Evolutionary conservation across 2,797 vertebrate genomes (phyloP), one percentile per base, ranked within the genome.

Genomic region (Falco berigora): DNA sequence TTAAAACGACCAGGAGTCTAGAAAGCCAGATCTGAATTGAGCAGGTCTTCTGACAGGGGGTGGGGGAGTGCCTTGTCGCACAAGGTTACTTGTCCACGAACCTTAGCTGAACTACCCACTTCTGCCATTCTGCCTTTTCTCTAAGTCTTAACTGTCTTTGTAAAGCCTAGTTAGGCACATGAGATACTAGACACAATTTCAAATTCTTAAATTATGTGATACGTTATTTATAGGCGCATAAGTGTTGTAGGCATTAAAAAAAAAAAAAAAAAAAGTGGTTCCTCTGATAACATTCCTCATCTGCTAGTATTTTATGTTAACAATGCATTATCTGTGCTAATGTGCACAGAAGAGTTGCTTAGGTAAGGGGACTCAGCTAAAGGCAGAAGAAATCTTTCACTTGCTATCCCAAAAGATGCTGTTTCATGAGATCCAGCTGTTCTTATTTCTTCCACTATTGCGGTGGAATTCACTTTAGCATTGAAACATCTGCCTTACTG

Each of bases 381-480:
- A 84, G 61, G 76, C 74, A 91, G 63, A 59, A 81, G 71, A 62
- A 38, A 32, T 90, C 42, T 88, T 94, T 74, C 64, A 47, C 66
- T 86, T 72, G 36, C 74, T 82, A n/a, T 92, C 81, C 76, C 61
- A 85, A 74, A 95, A 91, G 75, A 76, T 77, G 61, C 61, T 86
- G 22, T 69, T 92, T 91, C 78, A 36, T 92, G 91, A 94, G 75
- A 90, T 90, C 76, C 95, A 88, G 68, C 86, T 94, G 81, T 74
- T 91, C 50, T 83, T 88, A 86, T 22, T 94, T 80, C 68, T 83
- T 88, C 24, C 1, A 1, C 75, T 91, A 7, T 27, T 78, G 69
- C 87, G 92, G 64, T 90, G 87, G 87, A 91, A 94, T 94, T 89
- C 69, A 83, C 30, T 62, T 83, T 72, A 69, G 78, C 55, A 4